Evolutionary conservation across 2,888 invertebrate genomes (phyloP), one percentile per base, ranked within the genome.

Genomic region (Agapostemon virescens): DNA sequence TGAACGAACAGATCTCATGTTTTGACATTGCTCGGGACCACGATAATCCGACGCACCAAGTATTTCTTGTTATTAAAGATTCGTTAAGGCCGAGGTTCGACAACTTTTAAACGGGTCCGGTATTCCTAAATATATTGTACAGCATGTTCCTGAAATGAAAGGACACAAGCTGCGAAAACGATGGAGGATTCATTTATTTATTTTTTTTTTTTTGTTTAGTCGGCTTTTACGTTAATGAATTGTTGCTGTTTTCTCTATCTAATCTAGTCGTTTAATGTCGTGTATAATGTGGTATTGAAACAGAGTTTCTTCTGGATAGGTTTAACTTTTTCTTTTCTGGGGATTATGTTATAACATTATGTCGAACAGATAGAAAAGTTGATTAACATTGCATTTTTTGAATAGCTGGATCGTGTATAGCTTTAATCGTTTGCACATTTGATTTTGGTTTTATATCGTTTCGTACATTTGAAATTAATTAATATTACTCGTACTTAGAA

Each of bases 11-110:
- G 69, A 45, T 26, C 38, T 30, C 40, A 26, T 40, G 26, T 58
- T 70, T n/a, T 4, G 11, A 69, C 55, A 26, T 69, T 69, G 55
- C 23, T 69, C 40, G 69, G 17, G 38, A n/a, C 20, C 26, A 55
- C 23, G 69, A 55, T 69, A 69, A 52, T n/a, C 36, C 23, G 49
- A 30, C 23, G 52, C 15, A 33, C 55, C 26, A 38, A 38, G 26
- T 20, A 26, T 55, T 26, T 36, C 40, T 69, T 58, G 69, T 38
- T 26, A 13, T 38, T 58, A 38, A 69, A 36, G 52, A 52, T 69
- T 69, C 49, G 69, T 36, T 52, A 9, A 36, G 36, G 11, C 23
- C 15, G 33, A 30, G 36, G 36, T n/a, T 36, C 63, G 63, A 63
- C 36, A 63, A 63, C 63, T 63, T n/a, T 63, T 36, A 36, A 63